Conservation (phyloP, 2,113 vertebrate species). For the Cygnus buccinator region DNA sequence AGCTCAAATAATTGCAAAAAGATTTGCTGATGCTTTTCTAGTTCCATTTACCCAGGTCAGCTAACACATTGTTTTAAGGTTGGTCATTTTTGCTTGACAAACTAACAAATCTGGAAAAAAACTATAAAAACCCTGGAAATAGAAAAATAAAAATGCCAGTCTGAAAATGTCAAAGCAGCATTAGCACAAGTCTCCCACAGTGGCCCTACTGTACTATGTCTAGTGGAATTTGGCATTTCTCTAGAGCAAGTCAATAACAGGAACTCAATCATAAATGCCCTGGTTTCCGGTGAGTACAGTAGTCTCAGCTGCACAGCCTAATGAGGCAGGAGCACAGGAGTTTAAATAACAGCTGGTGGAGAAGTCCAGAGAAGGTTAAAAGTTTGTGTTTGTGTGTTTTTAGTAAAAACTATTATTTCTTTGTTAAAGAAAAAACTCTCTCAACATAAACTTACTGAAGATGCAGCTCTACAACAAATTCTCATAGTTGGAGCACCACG, state of each 20-base stretch:
- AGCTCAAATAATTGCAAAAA: not conserved
- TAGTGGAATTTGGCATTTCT: conserved; percentile 67
- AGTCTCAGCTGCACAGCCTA: conserved; percentile 74
- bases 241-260: conserved; percentile 89
- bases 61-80: not conserved
- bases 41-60: not conserved
- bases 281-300: conserved; percentile 82
- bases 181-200: conserved; percentile 51
- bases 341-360: conserved; percentile 74
- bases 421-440: not conserved
- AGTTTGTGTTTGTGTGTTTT: conserved; percentile 20
- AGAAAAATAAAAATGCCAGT: conserved; percentile 11
- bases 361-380: conserved; percentile 5
- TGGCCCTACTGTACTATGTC: conserved; percentile 57
- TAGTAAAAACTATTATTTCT: conserved; percentile 11
- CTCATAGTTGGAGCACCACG: not conserved
- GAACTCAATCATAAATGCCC: conserved; percentile 92
- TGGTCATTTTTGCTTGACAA: not conserved
- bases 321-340: conserved; percentile 45
- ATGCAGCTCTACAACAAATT: not conserved
- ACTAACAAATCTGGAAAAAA: not conserved
- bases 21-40: not conserved
- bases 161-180: conserved; percentile 28
- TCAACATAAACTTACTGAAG: not conserved
- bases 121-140: not conserved